These are phyloP conservation scores for Rhinoptilus africanus DNA, from an alignment of 2,113 vertebrate species.

Conservation along the genomic window DNA sequence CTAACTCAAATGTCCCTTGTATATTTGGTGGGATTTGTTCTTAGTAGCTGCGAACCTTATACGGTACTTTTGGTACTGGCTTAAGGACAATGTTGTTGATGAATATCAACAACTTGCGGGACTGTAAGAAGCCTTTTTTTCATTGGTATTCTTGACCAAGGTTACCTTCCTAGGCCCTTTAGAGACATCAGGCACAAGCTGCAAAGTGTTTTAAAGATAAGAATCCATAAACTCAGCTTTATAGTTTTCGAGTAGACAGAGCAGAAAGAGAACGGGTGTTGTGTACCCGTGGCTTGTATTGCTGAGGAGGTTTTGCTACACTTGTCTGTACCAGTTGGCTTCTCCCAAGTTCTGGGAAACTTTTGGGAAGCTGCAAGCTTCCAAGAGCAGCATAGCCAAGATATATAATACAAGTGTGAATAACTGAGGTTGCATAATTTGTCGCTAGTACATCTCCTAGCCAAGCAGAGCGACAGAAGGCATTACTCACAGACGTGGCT, in stretches of 20 bases:
- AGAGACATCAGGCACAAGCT: not conserved
- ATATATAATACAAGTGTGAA: constrained; percentile 30
- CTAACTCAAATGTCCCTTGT: not conserved
- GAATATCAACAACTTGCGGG: not conserved
- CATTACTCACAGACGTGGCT: not conserved
- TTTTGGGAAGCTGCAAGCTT: constrained; percentile 20
- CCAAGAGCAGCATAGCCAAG: constrained; percentile 30
- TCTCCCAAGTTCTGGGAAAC: constrained; percentile 13
- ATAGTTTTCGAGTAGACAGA: not conserved
- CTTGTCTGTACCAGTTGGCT: constrained; percentile 7
- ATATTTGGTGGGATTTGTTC: not conserved
- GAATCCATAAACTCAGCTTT: not conserved
- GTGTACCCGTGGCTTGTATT: not conserved
- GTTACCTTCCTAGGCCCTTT: not conserved
- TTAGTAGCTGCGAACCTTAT: not conserved
- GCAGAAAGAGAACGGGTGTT: not conserved
- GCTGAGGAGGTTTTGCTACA: not conserved
- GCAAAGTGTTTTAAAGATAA: not conserved
- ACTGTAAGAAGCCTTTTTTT: not conserved
- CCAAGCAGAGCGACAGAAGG: constrained; percentile 26
- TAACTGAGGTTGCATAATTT: constrained; percentile 18
- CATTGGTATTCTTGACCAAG: not conserved
- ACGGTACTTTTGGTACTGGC: not conserved
- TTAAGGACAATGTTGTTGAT: not conserved
- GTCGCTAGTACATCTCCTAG: not conserved